Percentiles rank a stretch among this genome's conserved stretches.
phyloP scores from a whole-genome alignment of 1,140 invertebrate genomes.

The Macrocentrus cingulum region DNA sequence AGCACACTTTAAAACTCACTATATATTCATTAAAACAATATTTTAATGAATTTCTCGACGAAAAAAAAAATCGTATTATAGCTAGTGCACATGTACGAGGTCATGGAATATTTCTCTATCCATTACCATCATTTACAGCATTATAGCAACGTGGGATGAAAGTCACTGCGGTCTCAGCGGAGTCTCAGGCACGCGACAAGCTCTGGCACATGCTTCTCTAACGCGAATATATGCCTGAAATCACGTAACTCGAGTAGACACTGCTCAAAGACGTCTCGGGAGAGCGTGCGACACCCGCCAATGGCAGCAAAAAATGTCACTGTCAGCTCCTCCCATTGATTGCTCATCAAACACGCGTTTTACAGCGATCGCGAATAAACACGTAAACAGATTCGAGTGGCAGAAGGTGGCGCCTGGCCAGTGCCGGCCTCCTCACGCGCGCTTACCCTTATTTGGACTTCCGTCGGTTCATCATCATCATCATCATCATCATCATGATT shows the following conservation, averaged over 20 bases:
- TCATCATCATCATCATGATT: slow-evolving; percentile 27
- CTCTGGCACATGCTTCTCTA: slow-evolving; percentile 38
- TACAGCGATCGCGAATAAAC: slow-evolving; percentile 2
- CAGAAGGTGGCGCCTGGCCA: not conserved
- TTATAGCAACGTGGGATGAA: slow-evolving; percentile 12
- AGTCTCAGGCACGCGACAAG: slow-evolving; percentile 42
- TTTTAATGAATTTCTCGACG: no score
- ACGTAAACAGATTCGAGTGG: not conserved
- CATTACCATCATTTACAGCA: not conserved
- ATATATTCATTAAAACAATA: no score
- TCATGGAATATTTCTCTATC: slow-evolving; percentile 6
- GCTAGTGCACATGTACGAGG: slow-evolving; percentile 1
- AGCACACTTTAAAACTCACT: no score
- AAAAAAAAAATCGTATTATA: not conserved
- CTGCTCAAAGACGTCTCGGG: slow-evolving; percentile 25
- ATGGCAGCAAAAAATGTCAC: slow-evolving; percentile 8
- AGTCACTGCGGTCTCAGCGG: slow-evolving; percentile 19
- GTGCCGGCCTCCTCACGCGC: slow-evolving; percentile 40
- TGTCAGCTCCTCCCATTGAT: slow-evolving; percentile 32
- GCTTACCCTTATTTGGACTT: slow-evolving; percentile 55
- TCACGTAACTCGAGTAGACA: slow-evolving; percentile 30
- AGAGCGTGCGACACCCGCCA: slow-evolving; percentile 29
- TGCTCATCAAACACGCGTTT: slow-evolving; percentile 27
- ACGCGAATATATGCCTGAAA: slow-evolving; percentile 36
- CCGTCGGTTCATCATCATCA: slow-evolving; percentile 32